These are phyloP conservation scores for Sylvia atricapilla DNA, from an alignment of 2,113 vertebrate species.

Conservation along the genomic window DNA sequence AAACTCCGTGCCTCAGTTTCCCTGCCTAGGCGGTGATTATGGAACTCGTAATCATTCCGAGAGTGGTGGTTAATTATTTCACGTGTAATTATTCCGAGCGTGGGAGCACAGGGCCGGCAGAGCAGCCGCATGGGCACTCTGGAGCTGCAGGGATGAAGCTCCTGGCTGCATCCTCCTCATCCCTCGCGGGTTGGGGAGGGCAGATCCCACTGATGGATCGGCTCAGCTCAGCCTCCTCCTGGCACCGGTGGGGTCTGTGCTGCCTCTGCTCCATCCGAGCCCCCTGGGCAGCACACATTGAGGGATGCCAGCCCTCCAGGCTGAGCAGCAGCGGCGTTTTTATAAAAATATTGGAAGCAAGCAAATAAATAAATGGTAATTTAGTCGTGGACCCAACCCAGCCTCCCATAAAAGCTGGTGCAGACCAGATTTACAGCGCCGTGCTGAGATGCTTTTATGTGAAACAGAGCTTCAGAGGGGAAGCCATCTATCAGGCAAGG, in stretches of 20 bases:
- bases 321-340: neutral
- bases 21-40: neutral
- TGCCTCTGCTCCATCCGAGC: neutral
- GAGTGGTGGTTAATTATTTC: neutral
- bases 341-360: neutral
- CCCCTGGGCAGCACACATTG: fast-evolving
- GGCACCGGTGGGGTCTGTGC: fast-evolving
- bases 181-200: fast-evolving
- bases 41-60: fast-evolving
- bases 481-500: constrained; percentile 68
- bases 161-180: neutral
- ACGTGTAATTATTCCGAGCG: neutral
- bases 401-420: constrained; percentile 69
- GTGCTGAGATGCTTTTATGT: constrained; percentile 71
- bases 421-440: constrained; percentile 72
- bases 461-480: constrained; percentile 66
- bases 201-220: fast-evolving
- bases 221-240: neutral
- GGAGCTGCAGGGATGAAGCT: neutral
- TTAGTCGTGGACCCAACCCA: constrained; percentile 51
- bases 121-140: neutral
- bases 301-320: neutral
- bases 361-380: constrained; percentile 63
- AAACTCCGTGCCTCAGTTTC: neutral
- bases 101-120: fast-evolving